A percentile compares a stretch with the other conserved stretches of the same genome.
Evolutionary conservation across 2,888 invertebrate genomes (phyloP).

Genomic region (Amphipoea lucens): DNA sequence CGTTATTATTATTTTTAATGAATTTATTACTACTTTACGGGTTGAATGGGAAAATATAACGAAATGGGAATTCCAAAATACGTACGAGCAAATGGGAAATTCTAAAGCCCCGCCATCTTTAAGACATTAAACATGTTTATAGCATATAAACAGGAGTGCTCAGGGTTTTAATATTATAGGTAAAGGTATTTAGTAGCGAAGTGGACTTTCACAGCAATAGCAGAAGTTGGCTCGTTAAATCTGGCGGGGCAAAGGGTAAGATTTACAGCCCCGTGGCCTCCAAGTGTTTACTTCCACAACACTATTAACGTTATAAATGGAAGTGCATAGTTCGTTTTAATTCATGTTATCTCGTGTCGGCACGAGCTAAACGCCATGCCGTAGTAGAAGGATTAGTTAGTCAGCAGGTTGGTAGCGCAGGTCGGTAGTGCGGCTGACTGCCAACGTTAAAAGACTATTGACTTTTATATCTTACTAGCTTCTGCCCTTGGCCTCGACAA

Average conservation of each 20-base stretch:
- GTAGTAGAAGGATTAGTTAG: background rate
- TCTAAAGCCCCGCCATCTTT: slow-evolving; percentile 1
- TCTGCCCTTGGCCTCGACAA: too few species aligned
- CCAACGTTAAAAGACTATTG: background rate
- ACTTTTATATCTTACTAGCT: background rate
- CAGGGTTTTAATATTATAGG: slow-evolving; percentile 45
- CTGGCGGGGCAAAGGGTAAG: slow-evolving; percentile 26
- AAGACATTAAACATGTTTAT: slow-evolving; percentile 34
- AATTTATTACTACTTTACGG: background rate
- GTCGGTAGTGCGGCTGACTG: background rate
- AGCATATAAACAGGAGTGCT: slow-evolving; percentile 48
- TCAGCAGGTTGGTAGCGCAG: background rate
- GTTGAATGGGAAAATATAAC: slow-evolving; percentile 8
- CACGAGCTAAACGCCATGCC: background rate
- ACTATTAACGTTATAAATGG: slow-evolving; percentile 33
- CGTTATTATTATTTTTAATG: too few species aligned
- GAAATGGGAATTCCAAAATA: background rate
- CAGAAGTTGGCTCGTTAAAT: slow-evolving; percentile 52
- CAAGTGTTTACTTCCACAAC: slow-evolving; percentile 37
- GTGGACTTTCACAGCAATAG: slow-evolving; percentile 33
- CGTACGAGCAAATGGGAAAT: slow-evolving; percentile 9
- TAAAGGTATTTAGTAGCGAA: slow-evolving; percentile 34
- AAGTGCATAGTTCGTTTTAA: slow-evolving; percentile 29
- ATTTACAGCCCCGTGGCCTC: slow-evolving; percentile 33
- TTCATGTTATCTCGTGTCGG: background rate